These are phyloP conservation scores for Pararge aegeria DNA, from an alignment of 1,140 invertebrate genomes.

Conservation along the genomic window DNA sequence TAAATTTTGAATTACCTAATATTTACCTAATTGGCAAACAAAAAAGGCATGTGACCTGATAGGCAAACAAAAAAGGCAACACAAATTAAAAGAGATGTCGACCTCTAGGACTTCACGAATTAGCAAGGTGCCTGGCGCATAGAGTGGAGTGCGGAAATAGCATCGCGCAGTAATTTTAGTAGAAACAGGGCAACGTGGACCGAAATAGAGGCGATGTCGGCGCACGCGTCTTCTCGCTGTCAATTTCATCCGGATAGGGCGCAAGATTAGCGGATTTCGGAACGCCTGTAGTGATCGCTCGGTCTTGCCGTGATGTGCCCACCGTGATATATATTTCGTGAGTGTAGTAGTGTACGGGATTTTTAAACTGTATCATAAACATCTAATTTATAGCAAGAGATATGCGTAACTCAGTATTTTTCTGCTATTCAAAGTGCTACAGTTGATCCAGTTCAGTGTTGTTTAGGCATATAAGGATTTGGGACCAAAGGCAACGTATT, in stretches of 20 bases:
- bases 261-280: conserved; percentile 56
- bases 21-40: too few relatives aligned
- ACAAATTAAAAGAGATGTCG: background rate
- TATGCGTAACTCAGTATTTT: conserved; percentile 39
- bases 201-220: conserved; percentile 67
- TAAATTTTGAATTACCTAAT: too few relatives aligned
- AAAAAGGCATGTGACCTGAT: too few relatives aligned
- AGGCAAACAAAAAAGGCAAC: background rate
- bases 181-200: conserved; percentile 76
- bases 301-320: conserved; percentile 5
- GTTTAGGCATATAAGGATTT: conserved; percentile 5
- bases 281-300: conserved; percentile 24
- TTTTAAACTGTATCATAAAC: background rate
- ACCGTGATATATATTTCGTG: conserved; percentile 29
- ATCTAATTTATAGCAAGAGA: background rate
- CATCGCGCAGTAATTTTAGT: conserved; percentile 75
- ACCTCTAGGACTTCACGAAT: conserved; percentile 38
- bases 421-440: conserved; percentile 3
- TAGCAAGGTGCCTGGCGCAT: conserved; percentile 52
- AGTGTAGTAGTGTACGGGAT: conserved; percentile 33
- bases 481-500: conserved; percentile 17
- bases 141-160: conserved; percentile 74
- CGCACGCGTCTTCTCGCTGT: conserved; percentile 69
- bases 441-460: conserved; percentile 10
- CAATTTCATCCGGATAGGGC: conserved; percentile 76